A percentile compares a stretch with the other conserved stretches of the same genome.
Evolutionary conservation across 2,797 vertebrate genomes (phyloP).

Genomic region (Muraenolepis orangiensis): DNA sequence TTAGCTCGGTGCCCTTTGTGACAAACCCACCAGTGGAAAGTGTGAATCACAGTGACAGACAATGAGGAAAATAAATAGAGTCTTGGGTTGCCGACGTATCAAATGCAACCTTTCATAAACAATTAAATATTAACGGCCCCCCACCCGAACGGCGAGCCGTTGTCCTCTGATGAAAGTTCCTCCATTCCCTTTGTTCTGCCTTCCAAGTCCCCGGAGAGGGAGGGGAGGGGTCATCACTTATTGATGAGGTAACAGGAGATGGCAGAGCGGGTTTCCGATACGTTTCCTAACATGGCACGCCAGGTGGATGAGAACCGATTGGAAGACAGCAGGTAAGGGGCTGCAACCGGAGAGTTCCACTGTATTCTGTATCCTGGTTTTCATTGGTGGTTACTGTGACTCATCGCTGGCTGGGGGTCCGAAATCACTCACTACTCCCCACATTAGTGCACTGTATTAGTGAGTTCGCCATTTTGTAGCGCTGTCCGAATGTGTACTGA

Average conservation of each 20-base stretch:
- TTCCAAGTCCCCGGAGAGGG: constrained; percentile 40
- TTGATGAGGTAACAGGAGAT: constrained; percentile 66
- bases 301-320: not conserved
- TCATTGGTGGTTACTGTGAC: not conserved
- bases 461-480: too few relatives aligned
- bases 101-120: constrained; percentile 61
- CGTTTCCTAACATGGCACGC: constrained; percentile 29
- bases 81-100: constrained; percentile 48
- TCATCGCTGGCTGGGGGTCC: too few relatives aligned
- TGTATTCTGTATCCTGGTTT: not conserved
- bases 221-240: constrained; percentile 60
- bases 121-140: constrained; percentile 61
- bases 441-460: too few relatives aligned
- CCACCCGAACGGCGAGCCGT: constrained; percentile 22
- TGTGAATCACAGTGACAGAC: not conserved
- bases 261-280: constrained; percentile 40
- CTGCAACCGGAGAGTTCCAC: not conserved
- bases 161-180: constrained; percentile 29
- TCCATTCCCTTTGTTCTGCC: constrained; percentile 49
- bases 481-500: too few relatives aligned
- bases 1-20: too few relatives aligned
- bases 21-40: constrained; percentile 7
- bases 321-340: not conserved
- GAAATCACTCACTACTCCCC: too few relatives aligned
- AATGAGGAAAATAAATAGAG: constrained; percentile 17